Evolutionary conservation across 2,888 invertebrate species (phyloP), one percentile per base, ranked within the genome.

Genomic region (Leucophenga maculata): DNA sequence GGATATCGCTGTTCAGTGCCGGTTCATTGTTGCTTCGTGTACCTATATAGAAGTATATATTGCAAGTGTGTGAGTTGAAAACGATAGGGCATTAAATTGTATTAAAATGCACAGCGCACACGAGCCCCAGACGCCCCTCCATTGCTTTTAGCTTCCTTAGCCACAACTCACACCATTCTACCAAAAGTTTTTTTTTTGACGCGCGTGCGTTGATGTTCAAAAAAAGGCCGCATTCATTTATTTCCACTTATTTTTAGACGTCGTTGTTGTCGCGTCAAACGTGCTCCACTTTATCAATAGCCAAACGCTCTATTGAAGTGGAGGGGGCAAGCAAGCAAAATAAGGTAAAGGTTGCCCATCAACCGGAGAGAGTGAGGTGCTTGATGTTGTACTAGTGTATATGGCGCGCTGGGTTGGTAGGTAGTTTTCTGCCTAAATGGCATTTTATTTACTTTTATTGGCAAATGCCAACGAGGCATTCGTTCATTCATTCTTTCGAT

Each of bases 381-480:
- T 13, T 32, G 22, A 22, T 20, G n/a, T 18, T 39, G 60, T 11
- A n/a, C n/a, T n/a, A 46, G 48, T 22, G 14, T 64, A 48, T 11
- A 16, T 22, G 39, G 59, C 59, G 44, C n/a, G 48, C n/a, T 39
- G 68, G 60, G 39, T 31, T 11, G 64, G 44, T 57, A 66, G 55
- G 46, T 59, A 64, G 60, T 14, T 67, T 76, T 69, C 74, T 74
- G 72, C 66, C 72, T 78, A 77, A 83, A 78, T 72, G 75, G 72
- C 68, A 75, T 79, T 82, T 82, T 82, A 80, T 84, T 85, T 84
- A 76, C 77, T 84, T 85, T 83, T 80, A 83, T 83, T 81, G 78
- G 75, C 75, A 76, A 85, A 83, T 78, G 77, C 78, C 80, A 85
- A 83, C 77, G 78, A 82, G 79, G 74, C 83, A 75, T 78, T 79